Base-by-base conservation (phyloP, 2,797 vertebrate genomes). In the Smutsia gigantea region DNA sequence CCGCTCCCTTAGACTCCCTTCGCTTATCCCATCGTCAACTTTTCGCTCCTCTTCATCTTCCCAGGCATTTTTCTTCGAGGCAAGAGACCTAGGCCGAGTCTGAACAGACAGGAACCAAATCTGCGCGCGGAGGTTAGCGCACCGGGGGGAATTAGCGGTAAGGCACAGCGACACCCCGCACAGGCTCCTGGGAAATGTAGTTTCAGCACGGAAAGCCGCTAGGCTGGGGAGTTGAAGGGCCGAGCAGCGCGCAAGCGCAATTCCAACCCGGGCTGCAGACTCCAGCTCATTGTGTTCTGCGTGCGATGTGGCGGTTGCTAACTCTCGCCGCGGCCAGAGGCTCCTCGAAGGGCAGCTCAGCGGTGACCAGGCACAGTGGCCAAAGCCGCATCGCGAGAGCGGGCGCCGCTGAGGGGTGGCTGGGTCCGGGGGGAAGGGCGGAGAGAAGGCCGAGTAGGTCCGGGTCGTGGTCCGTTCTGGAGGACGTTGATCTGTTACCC, bases 201-300 rank as follows among this genome's bases (percentile, higher is more conserved):
- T 97, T 69, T 87, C 49, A 1, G 7, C 12, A 0, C 0, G 0
- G 19, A 31, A 5, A n/a, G 34, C 18, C 0, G 23, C 86, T 3
- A 1, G 34, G 5, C 18, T 46, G 0, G 12, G 2, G 17, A 0
- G 18, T 2, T 2, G 64, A 27, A 8, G 11, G 17, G 39, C 12
- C 1, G 7, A 68, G 77, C 61, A 86, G 88, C 42, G 95, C 96
- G 96, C 97, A 98, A 37, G 96, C 96, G 96, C 96, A 79, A n/a
- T 74, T 68, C 57, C 0, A 57, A 46, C 1, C 2, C 2, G 3
- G 23, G 63, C 64, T 61, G 55, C 79, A 8, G 81, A 7, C 51
- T 63, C 12, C 63, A 0, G 75, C 55, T 96, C 92, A 87, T 95
- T 97, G 97, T 97, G 96, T 19, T 12, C n/a, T 34, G 82, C 23